Conservation (phyloP, 2,797 vertebrate species). For the Leucoraja ocellata region DNA sequence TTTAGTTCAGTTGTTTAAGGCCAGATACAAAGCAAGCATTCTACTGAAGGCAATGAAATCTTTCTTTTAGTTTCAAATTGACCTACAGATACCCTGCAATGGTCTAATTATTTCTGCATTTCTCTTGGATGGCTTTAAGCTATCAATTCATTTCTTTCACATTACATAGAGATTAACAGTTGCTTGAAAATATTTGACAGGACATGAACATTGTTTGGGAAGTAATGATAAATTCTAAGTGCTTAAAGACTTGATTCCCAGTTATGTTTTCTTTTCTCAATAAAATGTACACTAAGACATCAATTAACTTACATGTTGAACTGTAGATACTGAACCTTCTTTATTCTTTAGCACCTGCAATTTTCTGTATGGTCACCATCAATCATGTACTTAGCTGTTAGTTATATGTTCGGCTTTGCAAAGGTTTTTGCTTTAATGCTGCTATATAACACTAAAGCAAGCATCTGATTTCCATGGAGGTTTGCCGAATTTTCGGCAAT, state of each 20-base stretch:
- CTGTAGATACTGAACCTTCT: neutral
- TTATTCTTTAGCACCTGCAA: neutral
- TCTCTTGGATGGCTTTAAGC: constrained; percentile 45
- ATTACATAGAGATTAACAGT: neutral
- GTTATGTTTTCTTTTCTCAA: neutral
- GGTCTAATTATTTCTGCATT: constrained; percentile 47
- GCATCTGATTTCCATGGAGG: neutral
- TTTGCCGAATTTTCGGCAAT: neutral
- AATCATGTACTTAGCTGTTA: neutral
- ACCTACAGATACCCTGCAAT: constrained; percentile 39
- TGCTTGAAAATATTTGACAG: constrained; percentile 1
- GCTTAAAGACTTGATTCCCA: neutral
- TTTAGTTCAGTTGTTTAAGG: constrained; percentile 4
- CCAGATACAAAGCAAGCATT: constrained; percentile 35
- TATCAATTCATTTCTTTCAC: constrained; percentile 46
- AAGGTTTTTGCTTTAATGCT: neutral
- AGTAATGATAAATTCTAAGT: neutral
- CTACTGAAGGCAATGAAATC: constrained; percentile 28
- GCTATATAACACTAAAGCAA: neutral
- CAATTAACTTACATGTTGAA: neutral
- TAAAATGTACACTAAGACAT: neutral
- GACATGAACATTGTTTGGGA: neutral
- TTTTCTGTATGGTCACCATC: neutral
- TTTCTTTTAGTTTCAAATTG: neutral
- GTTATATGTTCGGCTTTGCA: neutral